phyloP scores from a whole-genome alignment of 2,888 invertebrate genomes.

The Diaperis boleti region DNA sequence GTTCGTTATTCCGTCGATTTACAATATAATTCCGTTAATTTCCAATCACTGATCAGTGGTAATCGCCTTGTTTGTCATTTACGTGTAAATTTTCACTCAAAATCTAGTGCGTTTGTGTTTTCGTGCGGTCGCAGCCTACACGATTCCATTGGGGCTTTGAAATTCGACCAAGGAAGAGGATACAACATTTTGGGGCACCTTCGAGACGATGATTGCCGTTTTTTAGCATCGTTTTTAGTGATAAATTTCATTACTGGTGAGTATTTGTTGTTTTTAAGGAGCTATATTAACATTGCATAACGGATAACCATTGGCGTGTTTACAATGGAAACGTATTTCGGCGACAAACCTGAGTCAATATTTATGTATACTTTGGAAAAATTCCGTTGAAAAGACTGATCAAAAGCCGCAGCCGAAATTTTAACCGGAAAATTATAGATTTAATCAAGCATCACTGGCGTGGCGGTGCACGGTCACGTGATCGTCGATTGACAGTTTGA shows the following conservation, averaged over 20 bases:
- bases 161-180: conserved; percentile 12
- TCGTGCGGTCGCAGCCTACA: neutral
- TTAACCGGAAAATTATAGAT: too few species aligned
- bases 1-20: neutral
- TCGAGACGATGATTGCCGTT: conserved; percentile 51
- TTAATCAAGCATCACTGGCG: too few species aligned
- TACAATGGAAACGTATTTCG: too few species aligned
- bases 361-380: too few species aligned
- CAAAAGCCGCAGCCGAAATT: too few species aligned
- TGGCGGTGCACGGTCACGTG: too few species aligned
- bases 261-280: conserved; percentile 30
- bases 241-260: conserved; percentile 44
- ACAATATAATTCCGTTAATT: neutral
- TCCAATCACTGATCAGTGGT: neutral
- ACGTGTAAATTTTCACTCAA: conserved; percentile 3
- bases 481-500: too few species aligned
- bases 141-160: neutral
- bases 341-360: too few species aligned
- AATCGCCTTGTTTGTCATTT: neutral
- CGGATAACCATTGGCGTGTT: too few species aligned
- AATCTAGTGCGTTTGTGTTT: conserved; percentile 3
- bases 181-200: conserved; percentile 35
- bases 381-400: too few species aligned
- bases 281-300: too few species aligned
- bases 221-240: conserved; percentile 55